Base-by-base conservation (phyloP, 2,888 invertebrate genomes). In the Phorcus lineatus region DNA sequence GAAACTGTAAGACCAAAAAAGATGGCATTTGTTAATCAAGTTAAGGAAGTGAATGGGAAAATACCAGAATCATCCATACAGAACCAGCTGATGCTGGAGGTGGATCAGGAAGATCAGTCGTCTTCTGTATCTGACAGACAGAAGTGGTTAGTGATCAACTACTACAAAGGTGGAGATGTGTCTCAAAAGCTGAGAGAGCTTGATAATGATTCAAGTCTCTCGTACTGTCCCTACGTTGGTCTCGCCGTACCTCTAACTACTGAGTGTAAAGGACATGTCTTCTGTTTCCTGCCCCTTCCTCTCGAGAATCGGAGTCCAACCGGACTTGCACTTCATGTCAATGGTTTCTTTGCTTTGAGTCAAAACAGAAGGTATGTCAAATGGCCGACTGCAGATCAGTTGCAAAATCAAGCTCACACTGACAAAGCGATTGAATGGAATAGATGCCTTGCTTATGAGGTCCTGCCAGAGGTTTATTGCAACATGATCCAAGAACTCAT, bases 211-310 rank as follows among this genome's bases (percentile, higher is more conserved):
- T 19, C 36, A 17, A 82, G 84, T 6, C 82, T 89, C 53, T 77
- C 83, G 67, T 87, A 85, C 78, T 82, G 82, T 11, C 90, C 90
- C 0, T 87, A 86, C 83, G 88, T 89, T 9, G 88, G 89, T 28
- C 84, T 86, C 13, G 90, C 90, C n/a, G 83, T 87, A 81, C 84
- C 85, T 1, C 67, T 89, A 36, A 55, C 79, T 52, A 19, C 79
- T 31, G 66, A 77, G 22, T 47, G 52, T 17, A 70, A 55, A 52
- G 91, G 92, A 17, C 91, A 91, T 36, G 83, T 91, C 4, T 92
- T 90, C 81, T 91, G 91, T 79, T 91, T 91, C 79, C 84, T 92
- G 22, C 92, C 92, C 19, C 86, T 92, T 22, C 91, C 92, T 4
- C 75, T 85, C 47, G 89, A 89, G 76, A 82, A 84, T 11, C 81